Evolutionary conservation across 2,113 vertebrate species (phyloP).

Genomic region (Semicossyphus pulcher): DNA sequence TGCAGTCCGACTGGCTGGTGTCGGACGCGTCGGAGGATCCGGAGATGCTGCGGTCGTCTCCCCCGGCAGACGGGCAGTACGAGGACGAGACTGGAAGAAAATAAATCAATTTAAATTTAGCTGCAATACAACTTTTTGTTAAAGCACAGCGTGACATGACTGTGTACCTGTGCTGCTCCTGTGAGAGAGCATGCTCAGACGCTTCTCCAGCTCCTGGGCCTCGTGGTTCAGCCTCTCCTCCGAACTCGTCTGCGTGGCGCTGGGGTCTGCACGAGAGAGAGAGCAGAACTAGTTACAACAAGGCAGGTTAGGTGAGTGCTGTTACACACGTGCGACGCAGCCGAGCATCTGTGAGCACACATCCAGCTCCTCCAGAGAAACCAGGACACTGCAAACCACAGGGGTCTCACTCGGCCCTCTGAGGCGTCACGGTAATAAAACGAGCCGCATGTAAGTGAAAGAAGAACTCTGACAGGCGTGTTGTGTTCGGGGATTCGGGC

Average conservation of each 20-base stretch:
- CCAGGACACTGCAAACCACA: constrained; percentile 19
- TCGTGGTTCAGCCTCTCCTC: constrained; percentile 91
- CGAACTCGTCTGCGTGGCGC: constrained; percentile 73
- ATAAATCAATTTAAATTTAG: too few species aligned
- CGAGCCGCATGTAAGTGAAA: not conserved
- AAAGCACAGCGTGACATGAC: not conserved
- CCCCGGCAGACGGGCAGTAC: constrained; percentile 65
- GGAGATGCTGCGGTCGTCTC: constrained; percentile 92
- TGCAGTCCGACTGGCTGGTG: constrained; percentile 92
- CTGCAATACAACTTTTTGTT: too few species aligned
- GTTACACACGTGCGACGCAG: constrained; percentile 7
- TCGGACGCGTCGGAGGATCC: constrained; percentile 91
- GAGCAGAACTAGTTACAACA: not conserved
- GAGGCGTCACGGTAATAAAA: not conserved
- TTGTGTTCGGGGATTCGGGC: not conserved
- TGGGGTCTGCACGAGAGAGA: constrained; percentile 79
- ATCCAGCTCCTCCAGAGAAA: constrained; percentile 14
- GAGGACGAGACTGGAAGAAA: constrained; percentile 76
- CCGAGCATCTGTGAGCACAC: constrained; percentile 50
- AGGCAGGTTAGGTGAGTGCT: not conserved
- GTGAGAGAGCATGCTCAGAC: constrained; percentile 92
- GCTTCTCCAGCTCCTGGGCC: constrained; percentile 91
- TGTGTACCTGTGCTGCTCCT: constrained; percentile 88
- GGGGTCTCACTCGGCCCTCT: not conserved
- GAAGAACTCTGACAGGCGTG: not conserved